Percentiles rank a stretch among this genome's conserved stretches.
Conservation (phyloP, 2,113 vertebrate genomes). For the Caranx ignobilis region DNA sequence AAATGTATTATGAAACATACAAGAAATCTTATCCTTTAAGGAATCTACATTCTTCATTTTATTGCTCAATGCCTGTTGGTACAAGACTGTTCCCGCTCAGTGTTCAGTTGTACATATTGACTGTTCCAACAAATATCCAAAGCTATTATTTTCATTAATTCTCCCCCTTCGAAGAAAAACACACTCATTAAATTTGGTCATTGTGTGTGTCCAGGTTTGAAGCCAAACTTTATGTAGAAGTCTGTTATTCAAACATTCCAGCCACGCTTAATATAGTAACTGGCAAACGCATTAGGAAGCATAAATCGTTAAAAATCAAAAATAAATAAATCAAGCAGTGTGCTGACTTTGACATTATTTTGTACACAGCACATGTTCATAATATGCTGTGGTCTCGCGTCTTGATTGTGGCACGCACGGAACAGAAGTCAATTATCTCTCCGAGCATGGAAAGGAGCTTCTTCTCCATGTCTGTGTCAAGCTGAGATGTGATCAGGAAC, state of each 20-base stretch:
- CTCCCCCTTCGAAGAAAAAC: slow-evolving; percentile 62
- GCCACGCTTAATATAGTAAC: slow-evolving; percentile 74
- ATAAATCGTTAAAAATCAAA: slow-evolving; percentile 81
- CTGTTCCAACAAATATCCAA: slow-evolving; percentile 72
- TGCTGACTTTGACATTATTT: slow-evolving; percentile 76
- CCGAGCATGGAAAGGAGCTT: slow-evolving; percentile 64
- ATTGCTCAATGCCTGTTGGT: slow-evolving; percentile 64
- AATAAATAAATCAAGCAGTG: slow-evolving; percentile 79
- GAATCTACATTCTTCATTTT: slow-evolving; percentile 65
- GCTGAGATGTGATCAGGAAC: slow-evolving; percentile 41
- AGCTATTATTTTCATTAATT: slow-evolving; percentile 76
- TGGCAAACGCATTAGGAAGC: slow-evolving; percentile 73
- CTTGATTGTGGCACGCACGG: slow-evolving; percentile 81
- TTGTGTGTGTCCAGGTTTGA: slow-evolving; percentile 63
- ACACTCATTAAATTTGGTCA: slow-evolving; percentile 69
- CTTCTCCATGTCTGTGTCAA: slow-evolving; percentile 56
- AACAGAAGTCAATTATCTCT: slow-evolving; percentile 77
- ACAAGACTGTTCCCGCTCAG: slow-evolving; percentile 63
- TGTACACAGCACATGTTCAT: slow-evolving; percentile 80
- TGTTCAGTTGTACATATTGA: slow-evolving; percentile 58
- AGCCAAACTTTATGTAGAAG: slow-evolving; percentile 63
- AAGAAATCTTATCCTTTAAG: slow-evolving; percentile 25
- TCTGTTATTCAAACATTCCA: slow-evolving; percentile 78
- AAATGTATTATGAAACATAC: slow-evolving; percentile 44
- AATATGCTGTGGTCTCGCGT: slow-evolving; percentile 76